phyloP scores from a whole-genome alignment of 2,113 vertebrate species.

The Cyprinodon tularosa region DNA sequence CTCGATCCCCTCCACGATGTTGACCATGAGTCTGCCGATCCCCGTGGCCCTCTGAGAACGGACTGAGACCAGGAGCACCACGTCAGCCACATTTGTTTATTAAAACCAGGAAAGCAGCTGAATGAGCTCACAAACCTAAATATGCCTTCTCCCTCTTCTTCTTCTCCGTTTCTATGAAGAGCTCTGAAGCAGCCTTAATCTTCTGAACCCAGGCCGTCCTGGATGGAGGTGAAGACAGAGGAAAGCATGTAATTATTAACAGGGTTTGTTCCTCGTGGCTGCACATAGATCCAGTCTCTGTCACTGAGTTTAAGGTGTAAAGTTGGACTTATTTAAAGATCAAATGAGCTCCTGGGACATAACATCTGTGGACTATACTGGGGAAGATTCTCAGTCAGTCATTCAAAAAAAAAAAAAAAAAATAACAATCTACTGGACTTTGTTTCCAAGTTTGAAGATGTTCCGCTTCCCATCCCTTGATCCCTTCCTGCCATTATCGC shows the following conservation, averaged over 20 bases:
- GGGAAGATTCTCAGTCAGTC: too few relatives aligned
- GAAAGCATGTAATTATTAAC: background rate
- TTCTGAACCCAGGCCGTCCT: conserved; percentile 99
- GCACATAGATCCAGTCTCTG: too few relatives aligned
- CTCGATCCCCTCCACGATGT: conserved; percentile 97
- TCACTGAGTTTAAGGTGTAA: too few relatives aligned
- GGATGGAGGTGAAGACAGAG: conserved; percentile 37
- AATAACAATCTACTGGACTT: too few relatives aligned
- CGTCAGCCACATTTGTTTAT: background rate
- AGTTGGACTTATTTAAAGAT: too few relatives aligned
- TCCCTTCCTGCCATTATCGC: too few relatives aligned
- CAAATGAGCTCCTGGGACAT: too few relatives aligned
- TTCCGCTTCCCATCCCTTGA: too few relatives aligned
- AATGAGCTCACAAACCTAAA: conserved; percentile 79
- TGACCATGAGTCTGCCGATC: conserved; percentile 97
- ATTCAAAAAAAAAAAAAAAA: too few relatives aligned
- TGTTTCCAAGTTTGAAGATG: too few relatives aligned
- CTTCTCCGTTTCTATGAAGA: conserved; percentile 99
- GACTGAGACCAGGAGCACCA: conserved; percentile 74
- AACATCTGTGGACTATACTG: too few relatives aligned
- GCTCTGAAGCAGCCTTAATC: conserved; percentile 97
- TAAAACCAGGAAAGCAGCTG: background rate
- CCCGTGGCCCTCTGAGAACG: conserved; percentile 97
- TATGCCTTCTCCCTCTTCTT: conserved; percentile 99
- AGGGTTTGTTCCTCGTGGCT: too few relatives aligned